Evolutionary conservation across 2,797 vertebrate species (phyloP).

Genomic region (Molossus molossus): DNA sequence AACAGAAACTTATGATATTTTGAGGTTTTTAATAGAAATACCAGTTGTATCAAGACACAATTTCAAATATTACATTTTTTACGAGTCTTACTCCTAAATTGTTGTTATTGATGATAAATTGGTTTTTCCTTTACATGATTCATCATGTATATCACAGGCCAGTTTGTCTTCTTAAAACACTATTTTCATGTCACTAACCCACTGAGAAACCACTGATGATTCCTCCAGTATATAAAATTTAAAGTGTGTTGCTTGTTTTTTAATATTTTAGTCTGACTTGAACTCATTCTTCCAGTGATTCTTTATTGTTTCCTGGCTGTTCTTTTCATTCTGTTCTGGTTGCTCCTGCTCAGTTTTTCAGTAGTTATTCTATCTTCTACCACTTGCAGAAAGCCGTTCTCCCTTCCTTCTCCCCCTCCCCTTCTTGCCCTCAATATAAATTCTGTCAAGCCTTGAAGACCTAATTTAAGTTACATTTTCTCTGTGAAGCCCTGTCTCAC

Average conservation of each 20-base stretch:
- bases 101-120: slow-evolving; percentile 31
- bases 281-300: background rate
- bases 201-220: slow-evolving; percentile 8
- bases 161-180: slow-evolving; percentile 5
- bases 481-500: background rate
- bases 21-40: slow-evolving; percentile 63
- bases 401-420: fast-evolving
- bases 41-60: background rate
- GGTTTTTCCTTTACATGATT: slow-evolving; percentile 57
- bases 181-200: slow-evolving; percentile 10
- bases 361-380: background rate
- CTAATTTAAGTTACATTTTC: background rate
- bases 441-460: background rate
- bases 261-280: slow-evolving; percentile 24
- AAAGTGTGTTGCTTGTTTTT: slow-evolving; percentile 23
- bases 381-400: background rate
- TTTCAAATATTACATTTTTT: slow-evolving; percentile 37
- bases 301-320: background rate
- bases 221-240: background rate
- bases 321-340: background rate
- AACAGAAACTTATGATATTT: background rate
- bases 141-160: background rate
- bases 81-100: slow-evolving; percentile 27
- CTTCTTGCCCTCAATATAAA: background rate
- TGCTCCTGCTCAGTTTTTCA: background rate